Evolutionary conservation across 1,140 invertebrate species (phyloP), one percentile per base, ranked within the genome.

Genomic region (Ceratina japonica): DNA sequence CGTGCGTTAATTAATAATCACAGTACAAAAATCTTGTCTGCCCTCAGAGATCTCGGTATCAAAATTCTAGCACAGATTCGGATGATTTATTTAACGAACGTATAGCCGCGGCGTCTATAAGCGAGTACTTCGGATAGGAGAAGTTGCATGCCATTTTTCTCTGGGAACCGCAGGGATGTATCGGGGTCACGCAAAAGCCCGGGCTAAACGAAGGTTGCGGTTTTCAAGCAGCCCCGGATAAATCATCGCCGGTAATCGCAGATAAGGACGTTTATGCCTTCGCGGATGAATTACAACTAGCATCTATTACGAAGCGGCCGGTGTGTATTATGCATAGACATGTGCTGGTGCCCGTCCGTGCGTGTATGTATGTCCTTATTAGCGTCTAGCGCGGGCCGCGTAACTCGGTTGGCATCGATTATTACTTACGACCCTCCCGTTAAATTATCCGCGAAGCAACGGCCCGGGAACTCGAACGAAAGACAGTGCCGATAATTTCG

Each of bases 401-500:
- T 69, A 81, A 80, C 82, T 84, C 82, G 74, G 68, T 49, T 59
- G 71, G 75, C 86, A 84, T 87, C 81, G 86, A 87, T 87, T 85
- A 86, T 86, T 87, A 87, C 86, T 87, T 87, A 87, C 75, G 74
- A 66, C 56, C 76, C 49, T 62, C 37, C 37, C 79, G 58, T 52
- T 87, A 86, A 87, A 87, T 87, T 87, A 86, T 58, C 77, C 58
- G 73, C 75, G 86, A 80, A 86, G 64, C 71, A 65, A 59, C 20
- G 24, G 44, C 62, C 18, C 61, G 73, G 75, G 20, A 87, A 86
- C 79, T 86, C 81, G 2, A 7, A 10, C 71, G 80, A 86, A 87
- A 88, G 86, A 88, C 86, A 84, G 84, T 87, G 72, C 75, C 84
- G 84, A 88, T 88, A 88, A 87, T 88, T 85, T 83, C 75, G 75